phyloP scores from a whole-genome alignment of 2,888 invertebrate species.

The Xestia c-nigrum region DNA sequence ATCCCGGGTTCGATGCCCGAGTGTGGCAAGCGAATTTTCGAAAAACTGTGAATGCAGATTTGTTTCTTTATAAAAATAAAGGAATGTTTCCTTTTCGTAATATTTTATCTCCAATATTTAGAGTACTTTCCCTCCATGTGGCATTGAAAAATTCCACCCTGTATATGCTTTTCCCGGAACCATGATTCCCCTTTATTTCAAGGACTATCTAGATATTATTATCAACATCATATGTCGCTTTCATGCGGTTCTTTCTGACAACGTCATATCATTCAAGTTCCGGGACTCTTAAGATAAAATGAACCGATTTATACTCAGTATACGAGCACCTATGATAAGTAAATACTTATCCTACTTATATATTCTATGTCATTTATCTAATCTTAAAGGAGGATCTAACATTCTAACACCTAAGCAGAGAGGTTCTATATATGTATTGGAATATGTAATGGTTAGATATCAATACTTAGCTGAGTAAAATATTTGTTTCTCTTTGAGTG shows the following conservation, averaged over 20 bases:
- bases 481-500: not conserved
- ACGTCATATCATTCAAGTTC: conserved; percentile 30
- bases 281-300: conserved; percentile 41
- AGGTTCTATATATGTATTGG: not conserved
- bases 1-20: too few species aligned
- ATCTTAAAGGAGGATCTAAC: conserved; percentile 26
- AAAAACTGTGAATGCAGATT: too few species aligned
- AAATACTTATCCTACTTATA: conserved; percentile 32
- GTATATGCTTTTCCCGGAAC: not conserved
- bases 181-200: conserved; percentile 8
- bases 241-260: conserved; percentile 22
- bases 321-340: conserved; percentile 29
- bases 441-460: not conserved
- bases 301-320: conserved; percentile 21
- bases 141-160: too few species aligned
- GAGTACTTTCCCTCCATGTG: too few species aligned
- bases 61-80: too few species aligned
- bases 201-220: conserved; percentile 1
- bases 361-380: conserved; percentile 16
- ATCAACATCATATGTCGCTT: conserved; percentile 15
- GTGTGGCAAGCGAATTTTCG: too few species aligned
- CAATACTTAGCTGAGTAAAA: not conserved
- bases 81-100: too few species aligned
- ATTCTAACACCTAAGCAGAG: not conserved
- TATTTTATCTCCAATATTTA: too few species aligned